phyloP scores from a whole-genome alignment of 53 echinoderm and acorn worm genomes.

The Astropecten irregularis region DNA sequence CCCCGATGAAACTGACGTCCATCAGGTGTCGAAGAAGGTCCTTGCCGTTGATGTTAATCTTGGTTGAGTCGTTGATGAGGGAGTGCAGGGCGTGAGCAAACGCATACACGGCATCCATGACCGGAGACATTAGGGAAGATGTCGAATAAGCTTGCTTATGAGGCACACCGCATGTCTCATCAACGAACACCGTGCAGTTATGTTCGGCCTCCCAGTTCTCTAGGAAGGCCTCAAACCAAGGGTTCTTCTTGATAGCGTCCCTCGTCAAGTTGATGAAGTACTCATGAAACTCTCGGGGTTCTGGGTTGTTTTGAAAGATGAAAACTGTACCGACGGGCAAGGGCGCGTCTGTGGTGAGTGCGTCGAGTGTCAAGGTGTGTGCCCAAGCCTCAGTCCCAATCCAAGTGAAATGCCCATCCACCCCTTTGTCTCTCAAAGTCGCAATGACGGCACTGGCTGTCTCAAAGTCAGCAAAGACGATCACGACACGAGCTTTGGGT shows the following conservation, averaged over 20 bases:
- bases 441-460: slow-evolving; percentile 25
- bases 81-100: slow-evolving; percentile 78
- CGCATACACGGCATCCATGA: slow-evolving; percentile 70
- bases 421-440: background rate
- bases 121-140: background rate
- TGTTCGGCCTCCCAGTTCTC: background rate
- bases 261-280: background rate
- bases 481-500: slow-evolving; percentile 7
- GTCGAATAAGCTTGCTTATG: too few species aligned
- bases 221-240: slow-evolving; percentile 4
- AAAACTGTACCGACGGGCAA: background rate
- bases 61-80: too few species aligned
- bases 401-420: background rate
- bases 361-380: too few species aligned
- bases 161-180: too few species aligned
- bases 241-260: background rate
- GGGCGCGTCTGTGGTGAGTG: too few species aligned
- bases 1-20: background rate
- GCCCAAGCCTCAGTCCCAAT: background rate
- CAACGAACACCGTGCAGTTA: background rate
- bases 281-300: background rate
- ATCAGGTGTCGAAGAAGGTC: background rate
- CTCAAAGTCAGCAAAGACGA: background rate
- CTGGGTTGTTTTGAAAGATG: background rate
- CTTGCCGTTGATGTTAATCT: background rate